Evolutionary conservation across 2,797 vertebrate species (phyloP), one percentile per base, ranked within the genome.

Genomic region (Gymnothorax javanicus): DNA sequence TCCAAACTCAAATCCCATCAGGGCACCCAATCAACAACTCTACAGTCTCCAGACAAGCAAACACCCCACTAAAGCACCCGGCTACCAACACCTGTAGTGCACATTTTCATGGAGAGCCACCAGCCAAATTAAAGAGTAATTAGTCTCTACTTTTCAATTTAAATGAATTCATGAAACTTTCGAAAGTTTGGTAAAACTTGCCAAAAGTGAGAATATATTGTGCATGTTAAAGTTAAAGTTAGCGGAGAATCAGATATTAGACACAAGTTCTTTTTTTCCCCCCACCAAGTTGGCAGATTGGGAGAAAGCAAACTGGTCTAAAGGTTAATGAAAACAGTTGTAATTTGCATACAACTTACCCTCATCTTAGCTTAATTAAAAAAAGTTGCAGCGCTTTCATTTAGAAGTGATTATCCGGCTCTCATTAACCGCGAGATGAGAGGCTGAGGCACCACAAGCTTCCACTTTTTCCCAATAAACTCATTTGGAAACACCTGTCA

Each of bases 281-380:
- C 17, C 17, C 8, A 17, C 5, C 4, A 27, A 77, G 73, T 50
- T 15, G 73, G 20, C 73, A 77, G 73, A 50, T 77, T 77, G 73
- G 73, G 73, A 77, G 20, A 77, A 77, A 15, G 73, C 73, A 77
- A 52, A 50, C 73, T 52, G 33, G 73, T 77, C 33, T 43, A 50
- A 77, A 52, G 73, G 73, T 77, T 77, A 77, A 77, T 77, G 15
- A 17, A 77, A 77, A 52, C 73, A 77, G 43, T 20, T 17, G 43
- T 43, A 77, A 77, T 77, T 77, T 77, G 73, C 73, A 77, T 77
- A 77, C 13, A 77, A 52, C 33, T 33, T 75, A 43, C 71, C 27
- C 71, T 75, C 11, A 43, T 43, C 73, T 77, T 52, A 17, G 73
- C 4, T 77, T 77, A 7, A 77, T 77, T 77, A 50, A 50, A 50